Evolutionary conservation across 2,888 invertebrate genomes (phyloP).

Genomic region (Beris chalybata): DNA sequence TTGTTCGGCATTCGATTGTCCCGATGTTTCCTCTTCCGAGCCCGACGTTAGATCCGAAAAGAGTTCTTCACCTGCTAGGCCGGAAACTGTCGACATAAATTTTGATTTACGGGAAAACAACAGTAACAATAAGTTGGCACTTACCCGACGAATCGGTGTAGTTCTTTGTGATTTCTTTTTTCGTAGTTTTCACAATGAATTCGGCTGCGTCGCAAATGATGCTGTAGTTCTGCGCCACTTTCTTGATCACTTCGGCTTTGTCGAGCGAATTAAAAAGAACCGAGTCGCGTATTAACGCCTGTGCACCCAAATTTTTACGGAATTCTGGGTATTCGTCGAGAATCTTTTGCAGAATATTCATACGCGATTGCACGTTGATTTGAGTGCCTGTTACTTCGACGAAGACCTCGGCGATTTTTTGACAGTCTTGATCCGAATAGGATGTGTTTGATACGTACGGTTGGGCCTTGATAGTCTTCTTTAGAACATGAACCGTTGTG

Average conservation of each 20-base stretch:
- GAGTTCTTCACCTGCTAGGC: slow-evolving; percentile 47
- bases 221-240: slow-evolving; percentile 68
- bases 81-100: not conserved
- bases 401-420: slow-evolving; percentile 41
- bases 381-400: slow-evolving; percentile 53
- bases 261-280: slow-evolving; percentile 69
- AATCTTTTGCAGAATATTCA: slow-evolving; percentile 63
- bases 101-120: not conserved
- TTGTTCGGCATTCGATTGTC: slow-evolving; percentile 46
- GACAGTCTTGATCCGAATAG: slow-evolving; percentile 36
- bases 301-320: slow-evolving; percentile 67
- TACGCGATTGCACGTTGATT: slow-evolving; percentile 56
- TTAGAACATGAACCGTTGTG: slow-evolving; percentile 61
- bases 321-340: slow-evolving; percentile 69
- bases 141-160: slow-evolving; percentile 35
- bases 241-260: slow-evolving; percentile 65
- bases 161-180: slow-evolving; percentile 52
- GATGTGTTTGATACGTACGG: slow-evolving; percentile 43
- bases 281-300: slow-evolving; percentile 72
- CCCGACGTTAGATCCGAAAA: slow-evolving; percentile 53
- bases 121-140: not conserved
- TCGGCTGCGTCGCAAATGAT: slow-evolving; percentile 67
- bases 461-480: slow-evolving; percentile 47
- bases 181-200: slow-evolving; percentile 53
- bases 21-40: slow-evolving; percentile 55